These are phyloP conservation scores for Cydia splendana DNA, from an alignment of 1,140 invertebrate genomes.

Conservation along the genomic window DNA sequence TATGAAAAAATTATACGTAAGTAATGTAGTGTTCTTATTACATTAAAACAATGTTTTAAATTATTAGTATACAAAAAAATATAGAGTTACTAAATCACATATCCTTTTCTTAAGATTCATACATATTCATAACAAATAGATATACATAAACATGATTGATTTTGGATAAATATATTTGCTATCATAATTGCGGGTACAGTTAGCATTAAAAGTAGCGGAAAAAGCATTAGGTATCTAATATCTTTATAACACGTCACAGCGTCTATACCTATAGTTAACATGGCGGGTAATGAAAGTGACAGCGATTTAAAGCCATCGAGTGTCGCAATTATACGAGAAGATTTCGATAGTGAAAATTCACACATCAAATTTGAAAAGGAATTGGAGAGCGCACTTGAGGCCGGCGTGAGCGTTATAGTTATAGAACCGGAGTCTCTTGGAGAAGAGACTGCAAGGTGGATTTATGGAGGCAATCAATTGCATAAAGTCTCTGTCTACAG, in stretches of 20 bases:
- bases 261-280: constrained; percentile 62
- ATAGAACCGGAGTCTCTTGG: constrained; percentile 95
- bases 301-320: constrained; percentile 83
- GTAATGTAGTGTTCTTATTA: background rate
- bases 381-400: constrained; percentile 93
- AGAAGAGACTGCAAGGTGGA: constrained; percentile 97
- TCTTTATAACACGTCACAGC: too few species aligned
- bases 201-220: too few species aligned
- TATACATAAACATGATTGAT: too few species aligned
- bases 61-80: too few species aligned
- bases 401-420: constrained; percentile 90
- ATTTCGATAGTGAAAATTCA: constrained; percentile 95
- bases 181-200: too few species aligned
- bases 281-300: constrained; percentile 78
- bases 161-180: too few species aligned
- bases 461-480: constrained; percentile 94
- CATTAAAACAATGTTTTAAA: background rate
- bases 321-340: constrained; percentile 92
- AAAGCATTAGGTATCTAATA: too few species aligned
- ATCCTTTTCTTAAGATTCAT: too few species aligned
- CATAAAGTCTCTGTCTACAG: constrained; percentile 94
- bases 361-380: constrained; percentile 95
- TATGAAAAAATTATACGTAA: constrained; percentile 12
- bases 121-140: too few species aligned
- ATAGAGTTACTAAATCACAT: too few species aligned